Conservation (phyloP, 2,888 invertebrate species). For the Noctua janthe region DNA sequence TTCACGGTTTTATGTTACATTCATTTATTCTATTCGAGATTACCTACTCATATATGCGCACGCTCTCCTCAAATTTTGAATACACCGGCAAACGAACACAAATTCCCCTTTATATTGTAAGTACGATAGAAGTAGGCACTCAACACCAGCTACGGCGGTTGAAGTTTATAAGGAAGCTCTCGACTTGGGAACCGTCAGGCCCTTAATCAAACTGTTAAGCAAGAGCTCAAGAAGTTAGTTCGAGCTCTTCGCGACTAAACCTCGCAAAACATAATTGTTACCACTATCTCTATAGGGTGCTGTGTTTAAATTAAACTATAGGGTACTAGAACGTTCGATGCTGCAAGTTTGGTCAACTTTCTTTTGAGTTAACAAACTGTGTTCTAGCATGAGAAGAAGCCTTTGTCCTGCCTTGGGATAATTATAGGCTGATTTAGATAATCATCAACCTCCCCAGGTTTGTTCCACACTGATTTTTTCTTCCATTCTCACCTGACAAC, state of each 20-base stretch:
- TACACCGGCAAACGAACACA: slow-evolving; percentile 5
- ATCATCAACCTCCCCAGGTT: neutral
- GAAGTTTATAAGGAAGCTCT: slow-evolving; percentile 61
- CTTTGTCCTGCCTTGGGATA: neutral
- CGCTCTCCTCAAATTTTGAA: slow-evolving; percentile 2
- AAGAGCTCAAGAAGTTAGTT: slow-evolving; percentile 65
- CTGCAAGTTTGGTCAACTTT: neutral
- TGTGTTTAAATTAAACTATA: slow-evolving; percentile 23
- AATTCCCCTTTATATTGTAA: slow-evolving; percentile 43
- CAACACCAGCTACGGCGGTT: slow-evolving; percentile 36
- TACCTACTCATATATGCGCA: neutral
- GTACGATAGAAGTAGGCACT: slow-evolving; percentile 32
- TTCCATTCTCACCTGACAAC: neutral
- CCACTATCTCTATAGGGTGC: slow-evolving; percentile 37
- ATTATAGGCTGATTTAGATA: neutral
- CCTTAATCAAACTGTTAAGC: slow-evolving; percentile 64
- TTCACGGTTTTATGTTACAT: neutral
- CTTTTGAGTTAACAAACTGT: neutral
- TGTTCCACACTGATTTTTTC: neutral
- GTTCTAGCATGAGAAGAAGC: neutral
- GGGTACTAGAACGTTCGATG: slow-evolving; percentile 1
- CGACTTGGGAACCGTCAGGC: slow-evolving; percentile 57
- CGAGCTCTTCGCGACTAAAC: slow-evolving; percentile 52
- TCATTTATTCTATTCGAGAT: neutral
- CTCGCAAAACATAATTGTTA: slow-evolving; percentile 61